Evolutionary conservation across 1,140 invertebrate genomes (phyloP).

Genomic region (Drosophila sp.): DNA sequence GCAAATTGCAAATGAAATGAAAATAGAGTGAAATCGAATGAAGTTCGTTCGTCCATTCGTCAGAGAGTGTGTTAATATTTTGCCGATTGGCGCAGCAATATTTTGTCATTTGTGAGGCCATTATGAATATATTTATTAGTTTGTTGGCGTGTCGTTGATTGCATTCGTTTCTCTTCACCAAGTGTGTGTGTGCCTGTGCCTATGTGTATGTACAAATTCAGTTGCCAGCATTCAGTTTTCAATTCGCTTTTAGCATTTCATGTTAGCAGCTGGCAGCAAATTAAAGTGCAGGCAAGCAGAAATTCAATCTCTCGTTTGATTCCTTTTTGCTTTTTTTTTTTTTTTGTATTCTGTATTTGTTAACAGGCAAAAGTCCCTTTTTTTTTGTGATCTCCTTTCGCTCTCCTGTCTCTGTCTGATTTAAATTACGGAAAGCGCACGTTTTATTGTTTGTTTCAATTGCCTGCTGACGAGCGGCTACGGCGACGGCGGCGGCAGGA

Average conservation of each 20-base stretch:
- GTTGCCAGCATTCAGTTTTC: slow-evolving; percentile 56
- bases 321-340: slow-evolving; percentile 33
- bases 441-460: slow-evolving; percentile 81
- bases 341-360: slow-evolving; percentile 46
- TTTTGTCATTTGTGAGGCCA: slow-evolving; percentile 76
- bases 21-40: slow-evolving; percentile 14
- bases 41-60: slow-evolving; percentile 16
- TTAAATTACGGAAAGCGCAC: slow-evolving; percentile 78
- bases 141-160: slow-evolving; percentile 58
- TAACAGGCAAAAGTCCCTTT: slow-evolving; percentile 55
- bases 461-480: slow-evolving; percentile 69
- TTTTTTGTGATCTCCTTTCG: slow-evolving; percentile 31
- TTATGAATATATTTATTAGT: slow-evolving; percentile 81
- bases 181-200: slow-evolving; percentile 1
- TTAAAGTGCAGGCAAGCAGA: slow-evolving; percentile 80
- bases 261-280: slow-evolving; percentile 71
- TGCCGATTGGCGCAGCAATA: slow-evolving; percentile 74
- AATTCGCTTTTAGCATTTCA: slow-evolving; percentile 74
- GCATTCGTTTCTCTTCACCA: slow-evolving; percentile 53
- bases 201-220: slow-evolving; percentile 18
- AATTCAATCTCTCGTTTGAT: slow-evolving; percentile 80
- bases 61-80: slow-evolving; percentile 70
- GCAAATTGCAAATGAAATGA: slow-evolving; percentile 28
- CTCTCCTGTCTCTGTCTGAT: slow-evolving; percentile 46
- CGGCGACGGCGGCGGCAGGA: slow-evolving; percentile 23